Base-by-base conservation (phyloP, 2,113 vertebrate genomes). In the Apaloderma vittatum region DNA sequence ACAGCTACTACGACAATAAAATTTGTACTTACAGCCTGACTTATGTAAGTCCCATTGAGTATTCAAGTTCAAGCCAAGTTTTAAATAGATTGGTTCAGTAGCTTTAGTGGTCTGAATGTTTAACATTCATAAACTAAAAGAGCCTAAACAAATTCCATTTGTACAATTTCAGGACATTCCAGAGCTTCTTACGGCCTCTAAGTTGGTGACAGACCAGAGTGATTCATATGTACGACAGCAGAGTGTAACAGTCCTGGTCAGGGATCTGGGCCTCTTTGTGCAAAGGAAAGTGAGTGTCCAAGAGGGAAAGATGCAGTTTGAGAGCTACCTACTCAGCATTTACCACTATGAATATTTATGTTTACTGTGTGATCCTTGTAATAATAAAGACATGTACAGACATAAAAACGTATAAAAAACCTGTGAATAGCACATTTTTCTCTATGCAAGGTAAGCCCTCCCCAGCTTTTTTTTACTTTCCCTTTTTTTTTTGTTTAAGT, bases 41-140 rank as follows among this genome's bases (percentile, higher is more conserved):
- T 63, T 94, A 72, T 20, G 13, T 45, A 63, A 11, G 7, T 81
- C 36, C 73, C 57, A 49, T 22, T 54, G 76, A 68, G 22, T 32
- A 27, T 59, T 93, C 49, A 62, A 90, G 36, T 86, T 91, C 27
- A 77, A 94, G 83, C 48, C 72, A 94, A 92, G 36, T 78, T 88
- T 91, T 68, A 93, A 92, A 92, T 37, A 87, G n/a, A 86, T 88
- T 65, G n/a, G 21, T 93, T 93, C 94, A 93, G 92, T 95, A 93
- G 94, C 90, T 92, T 84, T 92, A 92, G 65, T 55, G 27, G 54
- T 84, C 79, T 86, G 76, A 88, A 88, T 72, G 40, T n/a, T 84
- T 88, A 89, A 84, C 51, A 86, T 84, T 73, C 65, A 83, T 86
- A 93, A 94, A 78, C 49, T 90, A 72, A 63, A 92, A 65, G 40